Evolutionary conservation across 2,888 invertebrate genomes (phyloP).

Genomic region (Himalopsyche anomala): DNA sequence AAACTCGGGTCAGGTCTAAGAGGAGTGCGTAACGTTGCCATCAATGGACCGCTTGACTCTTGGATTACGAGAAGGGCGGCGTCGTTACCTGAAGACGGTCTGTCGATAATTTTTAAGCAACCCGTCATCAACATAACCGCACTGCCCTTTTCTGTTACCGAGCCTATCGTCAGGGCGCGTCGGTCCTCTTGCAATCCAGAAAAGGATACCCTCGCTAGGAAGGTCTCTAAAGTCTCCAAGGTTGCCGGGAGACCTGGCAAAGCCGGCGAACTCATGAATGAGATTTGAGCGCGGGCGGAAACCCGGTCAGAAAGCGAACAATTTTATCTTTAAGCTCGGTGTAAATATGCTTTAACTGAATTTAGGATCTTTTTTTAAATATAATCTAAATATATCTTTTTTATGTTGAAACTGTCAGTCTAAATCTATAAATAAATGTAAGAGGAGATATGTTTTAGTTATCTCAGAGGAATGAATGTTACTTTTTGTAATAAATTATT

Average conservation of each 20-base stretch:
- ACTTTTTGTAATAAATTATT: conserved; percentile 9
- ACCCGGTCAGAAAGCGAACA: conserved; percentile 57
- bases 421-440: conserved; percentile 38
- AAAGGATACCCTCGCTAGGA: conserved; percentile 58
- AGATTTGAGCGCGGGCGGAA: conserved; percentile 56
- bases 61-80: conserved; percentile 54
- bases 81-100: conserved; percentile 6
- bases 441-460: conserved; percentile 62
- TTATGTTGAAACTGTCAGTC: conserved; percentile 47
- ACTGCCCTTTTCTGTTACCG: conserved; percentile 67
- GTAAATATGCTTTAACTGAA: conserved; percentile 61
- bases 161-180: conserved; percentile 68
- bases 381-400: conserved; percentile 55
- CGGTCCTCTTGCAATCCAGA: conserved; percentile 66
- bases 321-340: conserved; percentile 59
- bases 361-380: conserved; percentile 61
- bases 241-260: conserved; percentile 59
- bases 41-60: conserved; percentile 62
- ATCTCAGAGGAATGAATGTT: conserved; percentile 55
- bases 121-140: conserved; percentile 63
- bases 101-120: conserved; percentile 57
- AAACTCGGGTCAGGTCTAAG: conserved; percentile 56
- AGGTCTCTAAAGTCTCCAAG: conserved; percentile 57
- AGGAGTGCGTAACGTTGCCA: conserved; percentile 54
- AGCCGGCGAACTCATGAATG: conserved; percentile 62